Evolutionary conservation across 2,113 vertebrate species (phyloP), one percentile per base, ranked within the genome.

Genomic region (Pituophis catenifer): DNA sequence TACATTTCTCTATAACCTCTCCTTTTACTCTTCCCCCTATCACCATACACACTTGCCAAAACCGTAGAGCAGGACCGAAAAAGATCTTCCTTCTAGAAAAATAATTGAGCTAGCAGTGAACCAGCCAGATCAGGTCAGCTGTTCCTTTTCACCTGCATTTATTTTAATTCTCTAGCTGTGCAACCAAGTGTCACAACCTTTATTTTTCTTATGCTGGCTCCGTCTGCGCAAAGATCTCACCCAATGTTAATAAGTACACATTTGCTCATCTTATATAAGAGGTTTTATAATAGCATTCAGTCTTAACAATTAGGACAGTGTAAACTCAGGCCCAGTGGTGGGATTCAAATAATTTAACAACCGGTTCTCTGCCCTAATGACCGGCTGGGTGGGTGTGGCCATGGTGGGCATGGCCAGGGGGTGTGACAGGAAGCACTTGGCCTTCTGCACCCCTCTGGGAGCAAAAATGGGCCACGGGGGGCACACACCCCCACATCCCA

Each of bases 401-500:
- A 50, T 5, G 48, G 48, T 50, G 48, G 48, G 48, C 48, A 7
- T 50, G 48, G 6, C 48, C 48, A 50, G 48, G 48, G 5, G 48
- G 5, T 7, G 48, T 50, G 48, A 50, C 6, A 50, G 48, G 48
- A 3, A 50, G 48, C 48, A 50, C 48, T 50, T 3, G 48, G 48
- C 48, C 48, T 50, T 7, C 5, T 50, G 48, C 48, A 50, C 48
- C 48, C 6, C 48, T 7, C 6, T 50, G 6, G 48, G 48, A 50
- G 48, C 48, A 50, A 50, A 50, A 50, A 50, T 7, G 48, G 48
- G 48, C 48, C 48, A 50, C 5, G 48, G 48, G 48, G 48, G 48
- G 48, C 5, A 7, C 48, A 4, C 5, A 3, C 6, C 6, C 5
- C 6, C 48, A 7, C 0, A 6, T 7, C 48, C 48, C 48, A 7